Evolutionary conservation across 1,140 invertebrate species (phyloP).

Genomic region (Pseudomyrmex flavicornis): DNA sequence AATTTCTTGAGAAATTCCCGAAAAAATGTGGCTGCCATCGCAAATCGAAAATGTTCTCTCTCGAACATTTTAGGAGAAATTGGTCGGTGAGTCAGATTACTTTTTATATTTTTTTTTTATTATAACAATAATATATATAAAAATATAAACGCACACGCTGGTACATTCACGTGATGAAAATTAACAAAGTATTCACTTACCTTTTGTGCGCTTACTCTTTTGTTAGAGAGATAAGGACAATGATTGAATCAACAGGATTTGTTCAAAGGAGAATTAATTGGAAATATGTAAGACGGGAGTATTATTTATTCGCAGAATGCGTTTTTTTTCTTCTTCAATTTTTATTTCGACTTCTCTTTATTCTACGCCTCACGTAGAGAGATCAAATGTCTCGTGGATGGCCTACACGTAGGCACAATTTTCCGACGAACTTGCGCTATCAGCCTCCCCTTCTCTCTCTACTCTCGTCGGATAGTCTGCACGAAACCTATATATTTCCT

Average conservation of each 20-base stretch:
- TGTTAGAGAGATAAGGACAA: neutral
- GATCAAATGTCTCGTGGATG: slow-evolving; percentile 48
- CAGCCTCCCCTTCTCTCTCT: slow-evolving; percentile 12
- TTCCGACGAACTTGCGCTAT: slow-evolving; percentile 6
- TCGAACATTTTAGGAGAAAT: slow-evolving; percentile 3
- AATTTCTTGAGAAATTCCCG: too few species aligned
- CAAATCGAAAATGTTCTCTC: slow-evolving; percentile 15
- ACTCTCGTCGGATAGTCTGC: slow-evolving; percentile 27
- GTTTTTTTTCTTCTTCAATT: neutral
- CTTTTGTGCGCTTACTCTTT: neutral
- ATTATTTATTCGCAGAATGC: slow-evolving; percentile 5
- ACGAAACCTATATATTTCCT: slow-evolving; percentile 56
- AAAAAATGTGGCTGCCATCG: neutral
- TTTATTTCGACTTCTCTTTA: slow-evolving; percentile 18
- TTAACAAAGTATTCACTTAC: slow-evolving; percentile 35
- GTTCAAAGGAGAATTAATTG: neutral
- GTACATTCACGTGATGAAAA: slow-evolving; percentile 8
- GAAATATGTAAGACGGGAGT: neutral
- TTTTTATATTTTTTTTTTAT: too few species aligned
- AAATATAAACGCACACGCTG: too few species aligned
- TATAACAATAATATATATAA: too few species aligned
- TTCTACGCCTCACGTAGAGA: neutral
- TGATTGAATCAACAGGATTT: slow-evolving; percentile 11
- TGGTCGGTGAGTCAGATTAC: slow-evolving; percentile 46
- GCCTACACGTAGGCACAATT: slow-evolving; percentile 49